Evolutionary conservation across 2,888 invertebrate species (phyloP).

Genomic region (Bembecia ichneumoniformis): DNA sequence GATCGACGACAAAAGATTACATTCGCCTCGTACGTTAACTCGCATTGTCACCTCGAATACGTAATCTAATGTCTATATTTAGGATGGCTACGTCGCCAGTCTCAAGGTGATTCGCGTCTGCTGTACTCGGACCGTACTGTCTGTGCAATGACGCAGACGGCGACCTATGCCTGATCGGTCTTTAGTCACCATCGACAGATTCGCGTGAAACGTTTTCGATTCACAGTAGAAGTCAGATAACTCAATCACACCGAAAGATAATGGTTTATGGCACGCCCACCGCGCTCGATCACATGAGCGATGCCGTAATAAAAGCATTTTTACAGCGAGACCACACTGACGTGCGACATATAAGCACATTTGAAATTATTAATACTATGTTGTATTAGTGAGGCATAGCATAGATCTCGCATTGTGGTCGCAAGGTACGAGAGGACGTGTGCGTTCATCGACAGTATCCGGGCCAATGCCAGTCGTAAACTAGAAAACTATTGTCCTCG

Average conservation of each 20-base stretch:
- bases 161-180: no score
- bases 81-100: slow-evolving; percentile 21
- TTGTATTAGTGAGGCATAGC: no score
- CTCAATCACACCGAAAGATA: slow-evolving; percentile 32
- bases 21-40: slow-evolving; percentile 15
- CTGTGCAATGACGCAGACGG: no score
- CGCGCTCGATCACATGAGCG: slow-evolving; percentile 30
- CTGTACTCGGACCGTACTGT: slow-evolving; percentile 2
- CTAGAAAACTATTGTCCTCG: slow-evolving; percentile 73
- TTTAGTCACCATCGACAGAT: no score
- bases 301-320: slow-evolving; percentile 39
- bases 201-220: slow-evolving; percentile 11
- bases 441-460: slow-evolving; percentile 62
- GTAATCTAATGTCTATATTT: slow-evolving; percentile 31
- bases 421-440: slow-evolving; percentile 41
- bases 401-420: not conserved
- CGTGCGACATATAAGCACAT: not conserved
- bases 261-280: slow-evolving; percentile 55
- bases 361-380: no score
- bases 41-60: slow-evolving; percentile 22
- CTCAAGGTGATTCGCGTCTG: slow-evolving; percentile 32
- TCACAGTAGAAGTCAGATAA: slow-evolving; percentile 33
- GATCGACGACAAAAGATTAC: slow-evolving; percentile 7
- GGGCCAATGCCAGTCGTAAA: slow-evolving; percentile 70
- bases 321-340: slow-evolving; percentile 13